These are phyloP conservation scores for Heliconius ethilla DNA, from an alignment of 2,888 invertebrate species.

Conservation along the genomic window DNA sequence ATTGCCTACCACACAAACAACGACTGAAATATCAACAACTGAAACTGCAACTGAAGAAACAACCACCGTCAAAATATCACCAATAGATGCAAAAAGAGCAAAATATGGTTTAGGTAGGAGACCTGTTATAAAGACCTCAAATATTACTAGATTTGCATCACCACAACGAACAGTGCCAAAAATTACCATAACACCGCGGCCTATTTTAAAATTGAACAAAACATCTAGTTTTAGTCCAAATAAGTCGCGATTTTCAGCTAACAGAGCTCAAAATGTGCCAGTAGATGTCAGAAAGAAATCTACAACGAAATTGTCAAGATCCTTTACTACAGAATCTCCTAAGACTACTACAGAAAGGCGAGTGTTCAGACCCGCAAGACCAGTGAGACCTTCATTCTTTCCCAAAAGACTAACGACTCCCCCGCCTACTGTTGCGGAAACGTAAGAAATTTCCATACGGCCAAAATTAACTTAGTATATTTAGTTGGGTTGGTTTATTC, in stretches of 20 bases:
- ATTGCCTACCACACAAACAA: constrained; percentile 47
- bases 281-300: constrained; percentile 65
- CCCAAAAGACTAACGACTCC: constrained; percentile 65
- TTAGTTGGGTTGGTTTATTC: constrained; percentile 47
- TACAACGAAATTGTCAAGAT: constrained; percentile 55
- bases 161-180: constrained; percentile 58
- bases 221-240: constrained; percentile 63
- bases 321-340: constrained; percentile 68
- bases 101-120: constrained; percentile 74
- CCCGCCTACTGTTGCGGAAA: constrained; percentile 53
- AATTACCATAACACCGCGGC: constrained; percentile 54
- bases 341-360: constrained; percentile 71
- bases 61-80: constrained; percentile 63
- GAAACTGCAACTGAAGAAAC: constrained; percentile 59
- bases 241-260: constrained; percentile 66
- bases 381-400: constrained; percentile 71
- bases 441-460: constrained; percentile 40
- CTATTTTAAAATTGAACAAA: constrained; percentile 66
- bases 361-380: constrained; percentile 66
- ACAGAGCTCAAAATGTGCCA: constrained; percentile 72
- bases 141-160: constrained; percentile 59
- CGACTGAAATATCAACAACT: constrained; percentile 30
- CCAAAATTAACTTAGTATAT: constrained; percentile 42
- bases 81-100: constrained; percentile 64
- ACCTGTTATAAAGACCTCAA: constrained; percentile 60